These are phyloP conservation scores for Equus quagga DNA, from an alignment of 2,113 vertebrate species.

Conservation along the genomic window DNA sequence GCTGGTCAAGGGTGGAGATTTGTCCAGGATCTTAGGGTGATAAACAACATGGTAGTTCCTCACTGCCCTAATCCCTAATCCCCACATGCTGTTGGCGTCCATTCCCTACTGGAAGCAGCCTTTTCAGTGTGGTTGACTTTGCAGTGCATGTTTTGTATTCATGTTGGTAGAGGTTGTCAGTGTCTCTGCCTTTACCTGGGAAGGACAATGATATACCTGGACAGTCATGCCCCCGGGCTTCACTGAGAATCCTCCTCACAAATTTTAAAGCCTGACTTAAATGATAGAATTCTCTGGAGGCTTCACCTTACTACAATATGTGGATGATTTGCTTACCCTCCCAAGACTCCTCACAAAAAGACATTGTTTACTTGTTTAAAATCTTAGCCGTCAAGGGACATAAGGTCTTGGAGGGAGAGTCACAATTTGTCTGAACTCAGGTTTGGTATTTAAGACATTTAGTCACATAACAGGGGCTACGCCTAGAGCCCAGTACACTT, in stretches of 20 bases:
- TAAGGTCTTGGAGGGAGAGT: background rate
- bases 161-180: background rate
- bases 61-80: accelerated
- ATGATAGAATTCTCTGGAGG: background rate
- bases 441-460: background rate
- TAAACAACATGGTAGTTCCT: background rate
- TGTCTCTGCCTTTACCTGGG: background rate
- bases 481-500: background rate
- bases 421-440: background rate
- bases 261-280: background rate
- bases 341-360: background rate
- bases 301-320: background rate
- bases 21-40: background rate
- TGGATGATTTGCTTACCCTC: background rate
- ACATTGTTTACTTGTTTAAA: background rate
- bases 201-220: background rate
- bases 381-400: background rate
- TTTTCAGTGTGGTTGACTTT: background rate
- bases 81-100: background rate
- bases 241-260: background rate
- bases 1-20: background rate
- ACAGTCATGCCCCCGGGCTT: background rate
- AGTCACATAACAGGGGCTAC: background rate
- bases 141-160: background rate
- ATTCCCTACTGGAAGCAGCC: background rate